These are phyloP conservation scores for Cyclophora punctaria DNA, from an alignment of 2,888 invertebrate species.

Conservation along the genomic window DNA sequence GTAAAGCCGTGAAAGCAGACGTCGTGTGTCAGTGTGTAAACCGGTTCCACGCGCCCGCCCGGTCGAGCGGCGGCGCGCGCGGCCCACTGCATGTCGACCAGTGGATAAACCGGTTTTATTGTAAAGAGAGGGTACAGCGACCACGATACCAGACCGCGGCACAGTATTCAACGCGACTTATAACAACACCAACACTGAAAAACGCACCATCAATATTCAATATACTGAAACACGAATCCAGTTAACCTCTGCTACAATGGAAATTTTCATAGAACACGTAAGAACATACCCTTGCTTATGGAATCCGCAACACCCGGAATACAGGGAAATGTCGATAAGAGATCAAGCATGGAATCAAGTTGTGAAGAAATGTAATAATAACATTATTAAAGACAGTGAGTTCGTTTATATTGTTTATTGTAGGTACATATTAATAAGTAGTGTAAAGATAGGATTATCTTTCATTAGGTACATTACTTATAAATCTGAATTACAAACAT, in stretches of 20 bases:
- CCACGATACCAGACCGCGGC: conserved; percentile 29
- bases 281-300: conserved; percentile 56
- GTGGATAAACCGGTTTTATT: conserved; percentile 55
- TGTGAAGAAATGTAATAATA: conserved; percentile 47
- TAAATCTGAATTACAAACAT: no score
- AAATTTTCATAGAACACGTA: conserved; percentile 56
- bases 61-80: conserved; percentile 12
- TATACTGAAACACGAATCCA: not conserved
- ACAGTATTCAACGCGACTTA: not conserved
- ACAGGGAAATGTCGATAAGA: conserved; percentile 50
- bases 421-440: no score
- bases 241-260: conserved; percentile 32
- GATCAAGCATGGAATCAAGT: conserved; percentile 60
- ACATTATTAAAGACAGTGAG: conserved; percentile 51
- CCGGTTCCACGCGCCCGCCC: conserved; percentile 20
- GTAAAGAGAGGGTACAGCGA: conserved; percentile 34
- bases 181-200: no score
- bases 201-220: not conserved
- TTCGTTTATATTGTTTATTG: conserved; percentile 1
- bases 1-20: conserved; percentile 24
- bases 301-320: conserved; percentile 60
- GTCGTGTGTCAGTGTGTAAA: conserved; percentile 26
- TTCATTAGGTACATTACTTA: no score
- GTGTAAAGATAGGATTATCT: no score
- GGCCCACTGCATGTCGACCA: conserved; percentile 10